Evolutionary conservation across 2,888 invertebrate species (phyloP), one percentile per base, ranked within the genome.

Genomic region (Himalopsyche kuldschensis): DNA sequence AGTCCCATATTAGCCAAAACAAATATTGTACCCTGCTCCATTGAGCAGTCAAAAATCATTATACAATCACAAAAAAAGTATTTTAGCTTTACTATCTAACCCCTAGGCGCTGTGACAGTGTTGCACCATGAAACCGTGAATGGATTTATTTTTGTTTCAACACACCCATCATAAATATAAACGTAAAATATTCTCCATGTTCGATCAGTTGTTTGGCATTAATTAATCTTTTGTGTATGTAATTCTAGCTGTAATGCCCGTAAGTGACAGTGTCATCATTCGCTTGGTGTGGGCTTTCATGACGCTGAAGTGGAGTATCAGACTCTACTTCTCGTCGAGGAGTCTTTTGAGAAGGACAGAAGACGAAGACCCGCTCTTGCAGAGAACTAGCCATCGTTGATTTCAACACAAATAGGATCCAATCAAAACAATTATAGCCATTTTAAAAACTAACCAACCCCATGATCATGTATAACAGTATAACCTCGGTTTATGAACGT

Each of bases 241-340:
- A 30, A 27, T 90, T 90, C 20, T 88, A 93, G 93, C 90, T 86
- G 88, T 92, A 35, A 85, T 90, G 86, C 92, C 92, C 27, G 89
- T 92, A 81, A 87, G 89, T 82, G 88, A 90, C 3, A 93, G 92
- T 86, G 89, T 90, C 81, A 88, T 92, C 27, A 91, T 93, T 85
- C 89, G 91, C 2, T 87, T 92, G 55, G 90, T 93, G 24, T 93
- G 92, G 92, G 90, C 92, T 0, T 91, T 92, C 87, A 91, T 93
- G 90, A 91, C 92, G 89, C 89, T 91, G 88, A 93, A 93, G 87
- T 92, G 92, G 91, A 92, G 92, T 46, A 86, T 92, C 4, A 82
- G 91, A 46, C 89, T 93, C 55, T 91, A 92, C 87, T 88, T 89
- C 84, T 89, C 89, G 82, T 90, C 91, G 0, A 90, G 89, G 87